phyloP scores from a whole-genome alignment of 2,888 invertebrate species.

The Dione juno region DNA sequence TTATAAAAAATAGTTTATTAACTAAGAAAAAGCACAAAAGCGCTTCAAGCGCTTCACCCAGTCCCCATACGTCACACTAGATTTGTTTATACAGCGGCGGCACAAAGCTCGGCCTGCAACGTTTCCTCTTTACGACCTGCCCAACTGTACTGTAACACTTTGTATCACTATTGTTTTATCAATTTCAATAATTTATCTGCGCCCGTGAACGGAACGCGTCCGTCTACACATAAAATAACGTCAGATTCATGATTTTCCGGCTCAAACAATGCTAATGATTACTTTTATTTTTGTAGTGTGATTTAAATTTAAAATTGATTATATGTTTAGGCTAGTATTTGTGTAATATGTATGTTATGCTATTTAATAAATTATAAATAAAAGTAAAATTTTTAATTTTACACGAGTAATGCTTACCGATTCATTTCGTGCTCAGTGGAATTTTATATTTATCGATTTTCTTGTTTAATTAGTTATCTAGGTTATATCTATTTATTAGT shows the following conservation, averaged over 20 bases:
- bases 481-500: too few species aligned
- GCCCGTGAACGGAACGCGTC: conserved; percentile 73
- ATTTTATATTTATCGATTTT: too few species aligned
- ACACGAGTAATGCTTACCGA: too few species aligned
- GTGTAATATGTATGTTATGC: background rate
- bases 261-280: conserved; percentile 55
- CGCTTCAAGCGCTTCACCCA: conserved; percentile 50
- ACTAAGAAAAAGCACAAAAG: conserved; percentile 16
- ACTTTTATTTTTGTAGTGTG: conserved; percentile 48
- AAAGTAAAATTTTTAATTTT: too few species aligned
- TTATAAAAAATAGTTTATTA: too few species aligned
- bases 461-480: too few species aligned
- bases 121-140: conserved; percentile 77
- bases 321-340: conserved; percentile 28
- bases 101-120: conserved; percentile 78
- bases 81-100: conserved; percentile 78
- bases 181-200: conserved; percentile 81
- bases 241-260: conserved; percentile 67
- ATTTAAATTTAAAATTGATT: conserved; percentile 47
- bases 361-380: background rate
- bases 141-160: conserved; percentile 81
- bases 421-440: too few species aligned
- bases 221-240: conserved; percentile 63
- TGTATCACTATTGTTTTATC: conserved; percentile 81
- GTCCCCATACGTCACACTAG: conserved; percentile 52